phyloP scores from a whole-genome alignment of 1,140 invertebrate genomes.

The Holcopasites calliopsidis region DNA sequence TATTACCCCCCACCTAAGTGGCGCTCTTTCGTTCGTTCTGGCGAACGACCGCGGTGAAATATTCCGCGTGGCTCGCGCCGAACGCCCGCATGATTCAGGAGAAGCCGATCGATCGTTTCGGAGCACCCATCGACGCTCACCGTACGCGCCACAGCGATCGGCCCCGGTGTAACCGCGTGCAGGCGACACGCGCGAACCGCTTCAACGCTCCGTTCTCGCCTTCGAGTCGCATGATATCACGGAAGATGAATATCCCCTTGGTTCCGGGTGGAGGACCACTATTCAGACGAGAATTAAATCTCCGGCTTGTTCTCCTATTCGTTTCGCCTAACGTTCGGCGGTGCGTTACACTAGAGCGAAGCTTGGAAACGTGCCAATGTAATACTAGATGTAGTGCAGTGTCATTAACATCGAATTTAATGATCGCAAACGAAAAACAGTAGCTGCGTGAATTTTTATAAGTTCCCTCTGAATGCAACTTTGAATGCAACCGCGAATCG shows the following conservation, averaged over 20 bases:
- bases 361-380: background rate
- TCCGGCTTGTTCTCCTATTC: background rate
- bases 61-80: conserved; percentile 32
- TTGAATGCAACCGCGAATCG: too few relatives aligned
- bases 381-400: background rate
- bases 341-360: background rate
- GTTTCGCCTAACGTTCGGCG: background rate
- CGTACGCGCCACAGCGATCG: too few relatives aligned
- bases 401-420: too few relatives aligned
- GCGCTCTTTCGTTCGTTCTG: conserved; percentile 51
- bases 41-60: conserved; percentile 29
- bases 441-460: too few relatives aligned
- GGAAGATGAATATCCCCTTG: background rate
- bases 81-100: conserved; percentile 37
- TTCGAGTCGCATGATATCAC: background rate
- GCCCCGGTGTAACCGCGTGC: background rate
- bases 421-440: too few relatives aligned
- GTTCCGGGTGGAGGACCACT: too few relatives aligned
- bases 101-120: conserved; percentile 43
- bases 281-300: conserved; percentile 13
- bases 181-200: background rate
- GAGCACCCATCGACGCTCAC: background rate
- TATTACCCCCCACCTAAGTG: conserved; percentile 71
- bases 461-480: too few relatives aligned
- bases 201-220: background rate